A percentile compares a stretch with the other conserved stretches of the same genome.
These are phyloP conservation scores for Phataginus tricuspis DNA, from an alignment of 2,797 vertebrate species.

Conservation along the genomic window DNA sequence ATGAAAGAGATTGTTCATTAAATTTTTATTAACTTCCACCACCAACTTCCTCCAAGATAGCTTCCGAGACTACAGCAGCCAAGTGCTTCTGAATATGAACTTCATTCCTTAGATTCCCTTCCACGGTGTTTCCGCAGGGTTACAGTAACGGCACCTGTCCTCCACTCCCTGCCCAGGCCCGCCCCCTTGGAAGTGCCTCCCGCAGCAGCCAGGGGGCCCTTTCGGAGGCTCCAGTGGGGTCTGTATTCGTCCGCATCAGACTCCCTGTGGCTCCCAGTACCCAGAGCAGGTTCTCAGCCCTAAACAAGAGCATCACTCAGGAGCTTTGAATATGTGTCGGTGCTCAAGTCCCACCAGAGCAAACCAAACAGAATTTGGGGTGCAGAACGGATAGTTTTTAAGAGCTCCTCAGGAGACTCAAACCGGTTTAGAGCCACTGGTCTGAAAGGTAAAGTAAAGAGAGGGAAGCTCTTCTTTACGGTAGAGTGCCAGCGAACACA, in stretches of 20 bases:
- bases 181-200: not conserved
- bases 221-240: not conserved
- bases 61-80: not conserved
- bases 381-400: not conserved
- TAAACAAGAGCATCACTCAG: not conserved
- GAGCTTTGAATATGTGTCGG: not conserved
- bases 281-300: not conserved
- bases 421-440: not conserved
- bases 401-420: not conserved
- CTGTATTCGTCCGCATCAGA: not conserved
- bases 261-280: not conserved
- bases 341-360: not conserved
- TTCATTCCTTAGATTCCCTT: not conserved
- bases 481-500: not conserved
- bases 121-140: not conserved
- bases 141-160: not conserved
- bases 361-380: not conserved
- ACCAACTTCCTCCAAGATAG: not conserved
- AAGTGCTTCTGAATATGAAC: not conserved
- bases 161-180: not conserved
- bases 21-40: constrained; percentile 26
- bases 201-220: not conserved
- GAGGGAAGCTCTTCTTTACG: not conserved
- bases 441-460: not conserved
- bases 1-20: not conserved